These are phyloP conservation scores for Glareola pratincola DNA, from an alignment of 2,113 vertebrate genomes.

Conservation along the genomic window DNA sequence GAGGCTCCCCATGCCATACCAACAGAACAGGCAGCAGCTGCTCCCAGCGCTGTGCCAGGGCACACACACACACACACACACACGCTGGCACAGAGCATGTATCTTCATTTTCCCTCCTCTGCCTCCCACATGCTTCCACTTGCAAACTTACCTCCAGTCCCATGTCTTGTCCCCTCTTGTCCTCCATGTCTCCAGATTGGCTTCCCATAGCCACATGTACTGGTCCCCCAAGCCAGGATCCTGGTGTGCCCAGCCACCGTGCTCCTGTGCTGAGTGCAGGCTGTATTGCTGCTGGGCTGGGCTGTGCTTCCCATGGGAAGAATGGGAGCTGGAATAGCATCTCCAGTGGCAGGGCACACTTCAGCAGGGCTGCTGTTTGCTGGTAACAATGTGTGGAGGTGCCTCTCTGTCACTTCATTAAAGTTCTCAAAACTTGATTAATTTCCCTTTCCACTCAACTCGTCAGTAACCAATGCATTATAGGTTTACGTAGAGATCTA, in stretches of 20 bases:
- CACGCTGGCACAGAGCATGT: too few species aligned
- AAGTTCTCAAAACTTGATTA: neutral
- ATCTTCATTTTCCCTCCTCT: neutral
- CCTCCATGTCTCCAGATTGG: neutral
- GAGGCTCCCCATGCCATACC: neutral
- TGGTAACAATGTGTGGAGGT: neutral
- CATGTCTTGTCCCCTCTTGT: neutral
- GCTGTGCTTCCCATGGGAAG: neutral
- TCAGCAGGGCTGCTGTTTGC: neutral
- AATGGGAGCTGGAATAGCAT: neutral
- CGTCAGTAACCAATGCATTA: neutral
- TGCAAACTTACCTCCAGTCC: neutral
- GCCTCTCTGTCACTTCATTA: neutral
- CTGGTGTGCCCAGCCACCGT: neutral
- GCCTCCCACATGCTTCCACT: neutral
- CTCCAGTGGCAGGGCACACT: too few species aligned
- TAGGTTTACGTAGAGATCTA: neutral
- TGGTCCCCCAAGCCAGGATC: neutral
- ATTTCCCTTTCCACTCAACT: neutral
- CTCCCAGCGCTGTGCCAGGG: neutral
- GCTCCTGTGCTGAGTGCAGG: fast-evolving
- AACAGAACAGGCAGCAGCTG: neutral
- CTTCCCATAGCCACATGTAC: neutral
- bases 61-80: too few species aligned
- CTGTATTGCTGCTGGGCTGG: neutral